Evolutionary conservation across 2,797 vertebrate species (phyloP), one percentile per base, ranked within the genome.

Genomic region (Oophaga sylvatica): DNA sequence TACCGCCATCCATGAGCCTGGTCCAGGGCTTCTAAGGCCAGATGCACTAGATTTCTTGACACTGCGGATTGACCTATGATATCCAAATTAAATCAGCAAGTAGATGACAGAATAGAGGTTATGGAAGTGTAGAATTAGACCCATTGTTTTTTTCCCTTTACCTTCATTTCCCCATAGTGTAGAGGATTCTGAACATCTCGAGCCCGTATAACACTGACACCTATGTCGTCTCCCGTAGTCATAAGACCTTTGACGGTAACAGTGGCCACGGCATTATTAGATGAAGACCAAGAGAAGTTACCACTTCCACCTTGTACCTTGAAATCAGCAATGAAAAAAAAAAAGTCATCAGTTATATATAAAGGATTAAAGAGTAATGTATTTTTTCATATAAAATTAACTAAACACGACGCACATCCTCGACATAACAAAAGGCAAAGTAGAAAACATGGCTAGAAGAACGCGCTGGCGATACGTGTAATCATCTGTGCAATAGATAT

Each of bases 131-230:
- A n/a, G 62, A n/a, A 67, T 26, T 56, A 57, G 26, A 56, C 22
- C 22, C 15, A 82, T 41, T 73, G 62, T 73, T 45, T n/a, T 9
- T 59, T 5, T 41, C 26, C 60, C 48, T 15, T 65, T 75, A 98
- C 98, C 96, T 96, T 96, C 97, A 98, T 99, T 90, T 97, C 96
- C 8, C 98, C 97, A 0, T 95, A 97, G 91, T 99, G 98, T 2
- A 98, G 92, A 0, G 91, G 92, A 86, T 98, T 99, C 88, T 96
- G 96, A 62, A 98, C 94, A 35, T 99, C 98, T 0, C 93, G 95
- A 0, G 98, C 98, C 86, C 94, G 95, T 90, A 99, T 93, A 11
- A 95, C 86, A 59, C 97, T 97, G 91, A 98, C 65, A 0, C 98
- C 98, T 1, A 95, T 92, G 86, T 97, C 97, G 45, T 93, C 96